Base-by-base conservation (phyloP, 2,797 vertebrate genomes). In the Triplophysa yarkandensis region DNA sequence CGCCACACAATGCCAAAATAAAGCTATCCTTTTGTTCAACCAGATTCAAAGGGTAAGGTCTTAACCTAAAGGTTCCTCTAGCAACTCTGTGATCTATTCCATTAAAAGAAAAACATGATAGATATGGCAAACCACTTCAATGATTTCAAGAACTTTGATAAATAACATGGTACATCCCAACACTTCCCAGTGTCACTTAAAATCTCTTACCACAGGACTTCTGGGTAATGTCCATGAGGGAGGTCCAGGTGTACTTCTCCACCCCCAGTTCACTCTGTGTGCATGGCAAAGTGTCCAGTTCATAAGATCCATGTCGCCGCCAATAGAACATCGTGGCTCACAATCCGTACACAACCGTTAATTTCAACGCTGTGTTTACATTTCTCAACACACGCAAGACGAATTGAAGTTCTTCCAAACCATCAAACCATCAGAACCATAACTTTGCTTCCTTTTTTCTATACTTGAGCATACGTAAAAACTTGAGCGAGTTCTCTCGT, bases 201-300 rank as follows among this genome's bases (percentile, higher is more conserved):
- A 73, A 64, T 78, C 81, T 67, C 95, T 93, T 95, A 97, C 96
- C 95, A 68, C 83, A 87, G 0, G 93, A 88, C 80, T 95, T 92
- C 64, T 93, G 88, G 44, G 87, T 88, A 87, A 93, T 87, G 66
- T 96, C 94, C 90, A 95, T 83, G 61, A 91, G 89, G 19, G 95
- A 94, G 17, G 90, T 94, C 95, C 94, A 98, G 69, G 94, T 95
- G 88, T 95, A 98, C 2, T 93, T 91, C 73, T 96, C 96, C 67
- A 85, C 76, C 67, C 83, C 87, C 86, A 84, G 75, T 32, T 89
- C 89, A 0, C 78, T 78, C 84, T 93, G 84, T 14, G 88, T 83
- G 0, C 90, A 5, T 0, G 94, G 92, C 81, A 93, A 77, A 7
- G 92, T 84, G 88, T 95, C 94, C 89, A 98, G 89, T 83, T 96